Evolutionary conservation across 2,888 invertebrate species (phyloP).

Genomic region (Griposia aprilina): DNA sequence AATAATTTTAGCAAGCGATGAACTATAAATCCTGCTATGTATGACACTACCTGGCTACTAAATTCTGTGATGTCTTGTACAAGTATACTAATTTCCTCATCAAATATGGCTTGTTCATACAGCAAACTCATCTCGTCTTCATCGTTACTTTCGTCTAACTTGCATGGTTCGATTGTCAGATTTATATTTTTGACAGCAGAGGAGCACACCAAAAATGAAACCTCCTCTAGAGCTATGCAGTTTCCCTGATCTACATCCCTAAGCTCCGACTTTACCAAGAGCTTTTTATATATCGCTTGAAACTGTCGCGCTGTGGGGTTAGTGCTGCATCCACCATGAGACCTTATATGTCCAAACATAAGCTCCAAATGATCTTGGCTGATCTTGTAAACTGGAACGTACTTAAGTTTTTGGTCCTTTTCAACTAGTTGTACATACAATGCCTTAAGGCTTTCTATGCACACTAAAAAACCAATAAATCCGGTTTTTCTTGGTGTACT

Average conservation of each 20-base stretch:
- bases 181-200: slow-evolving; percentile 30
- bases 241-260: slow-evolving; percentile 27
- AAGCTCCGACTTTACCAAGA: slow-evolving; percentile 42
- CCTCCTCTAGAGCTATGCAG: slow-evolving; percentile 13
- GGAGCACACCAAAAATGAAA: slow-evolving; percentile 7
- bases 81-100: slow-evolving; percentile 13
- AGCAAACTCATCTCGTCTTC: slow-evolving; percentile 16
- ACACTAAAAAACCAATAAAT: slow-evolving; percentile 7
- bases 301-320: slow-evolving; percentile 57
- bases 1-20: slow-evolving; percentile 48
- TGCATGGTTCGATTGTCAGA: slow-evolving; percentile 20
- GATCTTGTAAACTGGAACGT: slow-evolving; percentile 29
- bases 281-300: slow-evolving; percentile 56
- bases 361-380: slow-evolving; percentile 28
- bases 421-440: slow-evolving; percentile 16
- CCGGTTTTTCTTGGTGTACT: neutral
- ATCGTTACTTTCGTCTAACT: slow-evolving; percentile 2
- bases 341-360: slow-evolving; percentile 31
- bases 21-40: slow-evolving; percentile 42
- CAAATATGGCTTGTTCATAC: slow-evolving; percentile 21
- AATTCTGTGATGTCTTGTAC: slow-evolving; percentile 19
- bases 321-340: slow-evolving; percentile 32
- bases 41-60: slow-evolving; percentile 25
- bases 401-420: slow-evolving; percentile 19
- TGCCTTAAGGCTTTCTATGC: slow-evolving; percentile 21